A percentile compares a stretch with the other conserved stretches of the same genome.
phyloP scores from a whole-genome alignment of 2,113 vertebrate genomes.

The Semnornis frantzii region DNA sequence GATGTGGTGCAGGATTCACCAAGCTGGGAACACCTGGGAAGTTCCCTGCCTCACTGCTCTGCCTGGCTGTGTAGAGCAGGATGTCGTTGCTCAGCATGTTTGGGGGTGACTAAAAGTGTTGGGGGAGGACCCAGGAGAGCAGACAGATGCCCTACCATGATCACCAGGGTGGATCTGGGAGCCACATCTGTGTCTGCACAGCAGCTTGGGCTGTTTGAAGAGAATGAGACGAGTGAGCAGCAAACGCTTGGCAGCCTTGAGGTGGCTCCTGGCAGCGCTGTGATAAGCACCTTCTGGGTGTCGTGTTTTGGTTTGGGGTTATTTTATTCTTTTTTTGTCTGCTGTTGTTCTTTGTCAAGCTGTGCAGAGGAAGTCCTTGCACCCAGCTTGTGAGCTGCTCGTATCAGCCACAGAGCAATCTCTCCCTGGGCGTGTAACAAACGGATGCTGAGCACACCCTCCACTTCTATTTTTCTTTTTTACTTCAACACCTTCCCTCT shows the following conservation, averaged over 20 bases:
- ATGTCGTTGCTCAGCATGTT: background rate
- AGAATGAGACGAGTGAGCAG: background rate
- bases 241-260: background rate
- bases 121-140: background rate
- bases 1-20: fast-evolving
- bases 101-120: background rate
- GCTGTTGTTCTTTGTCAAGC: background rate
- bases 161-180: background rate
- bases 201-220: background rate
- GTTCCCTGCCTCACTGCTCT: background rate
- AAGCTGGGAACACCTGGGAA: background rate
- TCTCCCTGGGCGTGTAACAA: constrained; percentile 59
- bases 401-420: constrained; percentile 45
- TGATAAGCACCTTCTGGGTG: constrained; percentile 6
- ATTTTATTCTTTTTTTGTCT: background rate
- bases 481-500: constrained; percentile 37
- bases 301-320: constrained; percentile 54
- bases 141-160: background rate
- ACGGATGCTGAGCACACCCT: constrained; percentile 70
- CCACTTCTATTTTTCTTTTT: background rate
- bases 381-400: background rate
- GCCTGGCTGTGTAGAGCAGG: fast-evolving
- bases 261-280: constrained; percentile 14
- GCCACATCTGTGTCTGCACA: background rate
- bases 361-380: constrained; percentile 59